These are phyloP conservation scores for Neoascia interrupta DNA, from an alignment of 2,888 invertebrate species.

Conservation along the genomic window DNA sequence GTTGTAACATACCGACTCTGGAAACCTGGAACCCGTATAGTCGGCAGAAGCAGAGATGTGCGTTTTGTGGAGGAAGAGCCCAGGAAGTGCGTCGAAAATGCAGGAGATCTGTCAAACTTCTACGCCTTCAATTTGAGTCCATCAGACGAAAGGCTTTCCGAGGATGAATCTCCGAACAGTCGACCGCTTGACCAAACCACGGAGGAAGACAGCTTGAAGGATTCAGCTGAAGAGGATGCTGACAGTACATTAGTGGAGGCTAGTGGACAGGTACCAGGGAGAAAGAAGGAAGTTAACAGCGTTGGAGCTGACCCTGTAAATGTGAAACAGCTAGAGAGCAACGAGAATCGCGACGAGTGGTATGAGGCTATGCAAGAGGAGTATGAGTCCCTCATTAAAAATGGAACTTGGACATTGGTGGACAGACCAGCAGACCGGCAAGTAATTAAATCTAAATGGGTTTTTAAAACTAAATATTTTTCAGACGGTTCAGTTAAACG, in stretches of 20 bases:
- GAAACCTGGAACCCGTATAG: conserved; percentile 9
- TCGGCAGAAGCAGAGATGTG: conserved; percentile 1
- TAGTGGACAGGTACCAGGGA: background rate
- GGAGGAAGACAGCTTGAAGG: background rate
- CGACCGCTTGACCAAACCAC: background rate
- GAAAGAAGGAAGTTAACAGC: background rate
- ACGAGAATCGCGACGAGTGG: conserved; percentile 10
- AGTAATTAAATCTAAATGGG: conserved; percentile 36
- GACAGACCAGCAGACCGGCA: conserved; percentile 16
- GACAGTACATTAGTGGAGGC: background rate
- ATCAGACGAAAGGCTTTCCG: background rate
- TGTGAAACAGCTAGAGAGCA: conserved; percentile 13
- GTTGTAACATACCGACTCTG: conserved; percentile 21
- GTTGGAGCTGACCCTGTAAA: background rate
- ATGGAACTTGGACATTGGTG: conserved; percentile 22
- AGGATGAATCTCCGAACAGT: background rate
- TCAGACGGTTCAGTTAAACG: conserved; percentile 15
- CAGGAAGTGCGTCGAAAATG: background rate
- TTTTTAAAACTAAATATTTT: conserved; percentile 28
- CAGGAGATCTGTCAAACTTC: background rate
- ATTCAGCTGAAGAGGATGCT: background rate
- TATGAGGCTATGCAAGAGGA: conserved; percentile 16
- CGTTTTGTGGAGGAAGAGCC: conserved; percentile 1
- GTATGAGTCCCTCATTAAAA: conserved; percentile 23
- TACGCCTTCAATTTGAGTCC: background rate